Conservation (phyloP, 23 tunicate genomes). For the Corella eumyota region DNA sequence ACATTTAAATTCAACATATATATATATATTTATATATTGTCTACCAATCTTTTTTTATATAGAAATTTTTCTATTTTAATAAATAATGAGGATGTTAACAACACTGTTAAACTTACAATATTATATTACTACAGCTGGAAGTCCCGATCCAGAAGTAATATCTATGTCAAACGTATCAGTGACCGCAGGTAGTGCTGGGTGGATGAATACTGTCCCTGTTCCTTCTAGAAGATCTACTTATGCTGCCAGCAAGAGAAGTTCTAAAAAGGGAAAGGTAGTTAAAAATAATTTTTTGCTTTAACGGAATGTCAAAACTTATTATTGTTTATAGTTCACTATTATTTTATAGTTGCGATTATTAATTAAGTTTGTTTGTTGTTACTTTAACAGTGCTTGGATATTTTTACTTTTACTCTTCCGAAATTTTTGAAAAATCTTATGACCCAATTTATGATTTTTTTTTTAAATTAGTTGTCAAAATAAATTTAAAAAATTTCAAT, state of each 20-base stretch:
- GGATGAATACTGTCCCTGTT: slow-evolving; percentile 30
- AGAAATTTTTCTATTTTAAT: too few species aligned
- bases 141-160: slow-evolving; percentile 16
- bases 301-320: too few species aligned
- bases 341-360: too few species aligned
- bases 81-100: too few species aligned
- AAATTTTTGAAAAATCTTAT: background rate
- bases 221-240: slow-evolving; percentile 3
- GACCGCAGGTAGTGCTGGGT: slow-evolving; percentile 10
- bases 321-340: too few species aligned
- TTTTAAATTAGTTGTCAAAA: background rate
- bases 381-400: background rate
- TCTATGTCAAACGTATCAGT: slow-evolving; percentile 30
- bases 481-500: background rate
- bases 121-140: too few species aligned
- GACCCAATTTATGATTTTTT: background rate
- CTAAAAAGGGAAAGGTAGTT: slow-evolving; percentile 42
- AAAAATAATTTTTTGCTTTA: too few species aligned
- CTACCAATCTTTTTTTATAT: too few species aligned
- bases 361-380: too few species aligned
- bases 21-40: too few species aligned
- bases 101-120: too few species aligned
- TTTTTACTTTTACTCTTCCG: background rate
- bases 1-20: too few species aligned
- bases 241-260: slow-evolving; percentile 40